phyloP scores from a whole-genome alignment of 2,797 vertebrate genomes.

The Sparus aurata region DNA sequence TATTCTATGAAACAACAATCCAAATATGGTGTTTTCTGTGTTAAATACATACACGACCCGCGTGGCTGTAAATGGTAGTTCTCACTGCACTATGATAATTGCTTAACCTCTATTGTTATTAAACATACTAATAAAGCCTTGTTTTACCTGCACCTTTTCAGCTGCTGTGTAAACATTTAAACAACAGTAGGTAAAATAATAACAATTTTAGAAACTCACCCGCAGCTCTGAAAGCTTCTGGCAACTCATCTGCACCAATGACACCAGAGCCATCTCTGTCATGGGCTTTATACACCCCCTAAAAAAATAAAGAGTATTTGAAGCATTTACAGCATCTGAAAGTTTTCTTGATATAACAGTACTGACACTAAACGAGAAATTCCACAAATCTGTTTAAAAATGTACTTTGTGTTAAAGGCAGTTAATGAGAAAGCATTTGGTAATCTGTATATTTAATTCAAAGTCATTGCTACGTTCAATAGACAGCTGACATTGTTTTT shows the following conservation, averaged over 20 bases:
- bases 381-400: not conserved
- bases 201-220: constrained; percentile 76
- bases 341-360: not conserved
- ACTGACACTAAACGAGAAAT: not conserved
- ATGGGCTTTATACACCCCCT: constrained; percentile 83
- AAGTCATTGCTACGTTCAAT: not conserved
- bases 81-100: not conserved
- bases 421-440: constrained; percentile 5
- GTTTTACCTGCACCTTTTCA: not conserved
- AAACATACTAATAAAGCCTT: not conserved
- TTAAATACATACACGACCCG: not conserved
- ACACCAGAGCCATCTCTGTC: constrained; percentile 79
- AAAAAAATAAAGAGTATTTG: constrained; percentile 25
- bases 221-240: constrained; percentile 87
- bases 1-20: not conserved
- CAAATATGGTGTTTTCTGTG: not conserved
- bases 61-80: not conserved
- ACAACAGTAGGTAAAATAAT: not conserved
- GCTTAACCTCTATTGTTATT: not conserved
- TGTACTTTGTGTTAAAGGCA: too few species aligned
- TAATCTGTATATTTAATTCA: not conserved
- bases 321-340: not conserved
- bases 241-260: constrained; percentile 88
- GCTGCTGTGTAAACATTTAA: not conserved
- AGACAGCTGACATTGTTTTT: not conserved